Conservation (phyloP, 2,113 vertebrate species). For the Menura novaehollandiae region DNA sequence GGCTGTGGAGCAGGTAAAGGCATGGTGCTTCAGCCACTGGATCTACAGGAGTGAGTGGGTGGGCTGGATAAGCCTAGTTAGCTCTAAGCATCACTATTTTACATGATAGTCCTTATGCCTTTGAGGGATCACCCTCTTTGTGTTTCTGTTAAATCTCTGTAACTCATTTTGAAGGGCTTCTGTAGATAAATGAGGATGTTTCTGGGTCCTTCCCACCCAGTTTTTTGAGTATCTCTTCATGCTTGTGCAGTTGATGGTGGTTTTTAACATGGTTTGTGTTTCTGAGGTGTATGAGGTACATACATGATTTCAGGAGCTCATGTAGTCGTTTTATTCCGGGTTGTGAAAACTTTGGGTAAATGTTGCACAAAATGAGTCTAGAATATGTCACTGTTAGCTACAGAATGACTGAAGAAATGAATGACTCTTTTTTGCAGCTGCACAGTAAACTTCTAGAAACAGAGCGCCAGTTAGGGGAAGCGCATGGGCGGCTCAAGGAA, state of each 20-base stretch:
- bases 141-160: not conserved
- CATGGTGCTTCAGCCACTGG: not conserved
- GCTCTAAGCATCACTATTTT: not conserved
- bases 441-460: constrained; percentile 92
- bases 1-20: not conserved
- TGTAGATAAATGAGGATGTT: not conserved
- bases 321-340: not conserved
- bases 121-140: not conserved
- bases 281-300: not conserved
- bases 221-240: not conserved
- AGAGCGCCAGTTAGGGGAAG: constrained; percentile 91
- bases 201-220: not conserved
- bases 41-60: not conserved
- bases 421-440: constrained; percentile 71
- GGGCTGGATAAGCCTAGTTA: not conserved
- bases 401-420: not conserved
- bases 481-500: constrained; percentile 94
- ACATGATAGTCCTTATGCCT: not conserved
- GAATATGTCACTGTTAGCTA: not conserved
- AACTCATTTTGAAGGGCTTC: not conserved
- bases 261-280: not conserved
- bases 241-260: not conserved
- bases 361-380: not conserved
- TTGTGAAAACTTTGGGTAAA: not conserved
- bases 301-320: not conserved